Base-by-base conservation (phyloP, 2,113 vertebrate species). In the Lota lota region DNA sequence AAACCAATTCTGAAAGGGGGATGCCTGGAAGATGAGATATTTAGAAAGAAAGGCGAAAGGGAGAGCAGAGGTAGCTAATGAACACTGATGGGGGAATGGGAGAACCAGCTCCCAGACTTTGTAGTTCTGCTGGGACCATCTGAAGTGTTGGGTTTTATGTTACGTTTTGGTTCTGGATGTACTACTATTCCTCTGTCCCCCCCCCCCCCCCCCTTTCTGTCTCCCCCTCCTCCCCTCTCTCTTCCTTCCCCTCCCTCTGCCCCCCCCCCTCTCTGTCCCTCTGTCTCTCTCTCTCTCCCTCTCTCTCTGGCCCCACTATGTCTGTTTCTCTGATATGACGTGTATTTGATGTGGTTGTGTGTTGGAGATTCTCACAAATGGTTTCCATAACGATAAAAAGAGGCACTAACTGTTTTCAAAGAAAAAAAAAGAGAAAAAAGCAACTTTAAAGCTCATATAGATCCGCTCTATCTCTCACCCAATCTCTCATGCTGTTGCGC, bases 301-400 rank as follows among this genome's bases (percentile, higher is more conserved):
- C 70, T 80, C 84, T 85, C 75, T 83, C 85, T 47, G 40, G 40
- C 40, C 40, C 40, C 40, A 11, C 40, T 10, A 14, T 47, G 40
- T 47, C 40, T 19, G 53, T 66, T 68, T 80, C 84, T 85, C 75
- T 83, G 87, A 89, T 86, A 87, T 86, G 85, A 84, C 22, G 20
- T 61, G 20, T 33, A 72, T 83, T 81, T 85, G 77, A 85, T 87
- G 87, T 87, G 87, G 87, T 81, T 74, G 61, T 67, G 72, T 72
- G 84, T 77, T 72, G 78, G 72, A 80, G 87, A 84, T 87, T 86
- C 83, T 85, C 85, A 86, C 64, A 78, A 74, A 83, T 86, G 84
- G 83, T 83, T 87, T 87, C 85, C 81, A 87, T 87, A 82, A 87
- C 1, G 84, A 86, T 86, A 79, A 85, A 88, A 82, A 72, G 84